Base-by-base conservation (phyloP, 1,140 invertebrate species). In the Drosophila pachea region DNA sequence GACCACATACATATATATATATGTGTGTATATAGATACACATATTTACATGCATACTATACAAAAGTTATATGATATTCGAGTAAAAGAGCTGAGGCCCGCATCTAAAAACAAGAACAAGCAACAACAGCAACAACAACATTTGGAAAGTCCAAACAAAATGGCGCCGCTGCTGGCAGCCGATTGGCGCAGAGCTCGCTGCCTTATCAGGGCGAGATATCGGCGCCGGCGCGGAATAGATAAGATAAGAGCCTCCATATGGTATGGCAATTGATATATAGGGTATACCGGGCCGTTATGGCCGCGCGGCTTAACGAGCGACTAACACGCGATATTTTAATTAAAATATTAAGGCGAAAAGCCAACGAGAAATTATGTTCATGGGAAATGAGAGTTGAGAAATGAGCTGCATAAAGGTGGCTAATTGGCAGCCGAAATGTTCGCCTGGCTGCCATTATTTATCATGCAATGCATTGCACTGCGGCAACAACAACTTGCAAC, bases 291-390 rank as follows among this genome's bases (percentile, higher is more conserved):
- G 52, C 53, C 38, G 55, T 40, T 11, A 5, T 32, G 5, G 11
- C 22, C 42, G 0, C 3, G 2, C 11, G 29, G 14, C 42, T 52
- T 74, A 53, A 72, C 68, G 43, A 35, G 55, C 36, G 8, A 50
- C 43, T 42, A 48, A 49, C 76, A 79, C 53, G 79, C 79, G 65
- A 76, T 64, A 76, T 73, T 79, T 79, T 84, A 84, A 84, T 84
- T 84, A 84, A 84, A 84, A 76, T 79, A 70, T 73, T 76, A 83
- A 76, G 42, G 48, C 32, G 5, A 53, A 31, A 5, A 29, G 33
- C 12, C 43, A 38, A 31, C 43, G 33, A 14, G 11, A 40, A 35
- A 14, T 11, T 43, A 43, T 43, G 40, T n/a, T 29, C 8, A 47
- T 47, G 22, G 16, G 22, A 29, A 43, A 43, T 43, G 38, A 40